Evolutionary conservation across 2,113 vertebrate genomes (phyloP).

Genomic region (Physeter macrocephalus): DNA sequence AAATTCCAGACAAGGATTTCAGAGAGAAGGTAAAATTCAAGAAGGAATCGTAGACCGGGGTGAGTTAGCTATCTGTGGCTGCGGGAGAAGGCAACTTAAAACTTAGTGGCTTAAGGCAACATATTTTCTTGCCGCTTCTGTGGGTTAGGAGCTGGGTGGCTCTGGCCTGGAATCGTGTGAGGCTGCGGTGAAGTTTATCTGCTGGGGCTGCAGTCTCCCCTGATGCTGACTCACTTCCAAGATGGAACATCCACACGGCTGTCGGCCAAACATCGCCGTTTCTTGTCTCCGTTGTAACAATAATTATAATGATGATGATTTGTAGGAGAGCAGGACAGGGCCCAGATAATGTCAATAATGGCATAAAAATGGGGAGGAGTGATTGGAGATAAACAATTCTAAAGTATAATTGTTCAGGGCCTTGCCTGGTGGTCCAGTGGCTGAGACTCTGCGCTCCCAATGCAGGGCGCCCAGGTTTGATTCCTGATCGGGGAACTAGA

Average conservation of each 20-base stretch:
- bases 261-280: rapidly evolving
- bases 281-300: neutral
- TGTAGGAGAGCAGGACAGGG: neutral
- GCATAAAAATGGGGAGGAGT: rapidly evolving
- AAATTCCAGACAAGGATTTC: neutral
- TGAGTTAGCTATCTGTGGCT: neutral
- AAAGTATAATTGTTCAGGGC: neutral
- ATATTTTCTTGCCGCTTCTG: rapidly evolving
- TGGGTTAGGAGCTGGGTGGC: rapidly evolving
- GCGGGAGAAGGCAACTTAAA: rapidly evolving
- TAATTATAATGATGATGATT: neutral
- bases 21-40: neutral
- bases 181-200: neutral
- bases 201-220: neutral
- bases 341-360: rapidly evolving
- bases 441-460: too few relatives aligned
- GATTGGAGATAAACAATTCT: rapidly evolving
- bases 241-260: rapidly evolving
- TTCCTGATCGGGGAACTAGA: too few relatives aligned
- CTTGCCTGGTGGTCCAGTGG: too few relatives aligned
- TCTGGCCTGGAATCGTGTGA: rapidly evolving
- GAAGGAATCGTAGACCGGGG: neutral
- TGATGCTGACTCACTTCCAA: neutral
- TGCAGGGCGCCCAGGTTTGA: too few relatives aligned
- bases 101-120: neutral